phyloP scores from a whole-genome alignment of 1,140 invertebrate species.

The Aphelenchoides avenae region DNA sequence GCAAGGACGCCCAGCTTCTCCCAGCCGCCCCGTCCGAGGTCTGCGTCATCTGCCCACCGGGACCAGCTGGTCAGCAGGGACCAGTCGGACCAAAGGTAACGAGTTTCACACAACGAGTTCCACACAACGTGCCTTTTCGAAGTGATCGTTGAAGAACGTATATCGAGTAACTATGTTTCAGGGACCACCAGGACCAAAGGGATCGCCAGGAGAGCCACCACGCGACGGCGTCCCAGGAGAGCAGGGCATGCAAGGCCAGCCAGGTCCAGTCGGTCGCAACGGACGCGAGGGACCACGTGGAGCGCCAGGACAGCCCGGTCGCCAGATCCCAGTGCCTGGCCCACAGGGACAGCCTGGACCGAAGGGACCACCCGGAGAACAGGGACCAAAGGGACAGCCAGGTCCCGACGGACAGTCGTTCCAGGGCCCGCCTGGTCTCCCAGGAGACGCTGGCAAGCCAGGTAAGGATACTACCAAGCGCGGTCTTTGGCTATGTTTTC shows the following conservation, averaged over 20 bases:
- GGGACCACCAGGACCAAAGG: slow-evolving; percentile 46
- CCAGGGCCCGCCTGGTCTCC: slow-evolving; percentile 51
- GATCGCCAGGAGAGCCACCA: slow-evolving; percentile 40
- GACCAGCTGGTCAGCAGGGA: slow-evolving; percentile 51
- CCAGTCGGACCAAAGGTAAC: slow-evolving; percentile 34
- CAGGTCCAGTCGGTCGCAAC: slow-evolving; percentile 54
- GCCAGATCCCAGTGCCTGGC: slow-evolving; percentile 56
- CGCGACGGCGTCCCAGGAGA: slow-evolving; percentile 45
- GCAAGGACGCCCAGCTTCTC: slow-evolving; percentile 51
- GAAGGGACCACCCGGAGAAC: slow-evolving; percentile 35
- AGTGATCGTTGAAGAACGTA: slow-evolving; percentile 40
- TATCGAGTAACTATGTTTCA: too few relatives aligned
- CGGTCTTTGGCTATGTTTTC: not conserved
- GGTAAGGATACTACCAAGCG: too few relatives aligned
- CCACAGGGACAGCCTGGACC: slow-evolving; percentile 44
- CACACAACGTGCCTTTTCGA: slow-evolving; percentile 34
- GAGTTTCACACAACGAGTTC: slow-evolving; percentile 17
- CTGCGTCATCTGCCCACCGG: slow-evolving; percentile 57
- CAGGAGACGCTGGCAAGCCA: slow-evolving; percentile 33
- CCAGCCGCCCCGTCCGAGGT: slow-evolving; percentile 44
- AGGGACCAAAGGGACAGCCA: slow-evolving; percentile 49
- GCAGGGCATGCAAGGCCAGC: slow-evolving; percentile 56
- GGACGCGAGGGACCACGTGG: slow-evolving; percentile 57
- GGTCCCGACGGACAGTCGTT: slow-evolving; percentile 56
- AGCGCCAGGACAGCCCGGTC: slow-evolving; percentile 53